phyloP scores from a whole-genome alignment of 2,113 vertebrate species.

The Gymnorhina tibicen region DNA sequence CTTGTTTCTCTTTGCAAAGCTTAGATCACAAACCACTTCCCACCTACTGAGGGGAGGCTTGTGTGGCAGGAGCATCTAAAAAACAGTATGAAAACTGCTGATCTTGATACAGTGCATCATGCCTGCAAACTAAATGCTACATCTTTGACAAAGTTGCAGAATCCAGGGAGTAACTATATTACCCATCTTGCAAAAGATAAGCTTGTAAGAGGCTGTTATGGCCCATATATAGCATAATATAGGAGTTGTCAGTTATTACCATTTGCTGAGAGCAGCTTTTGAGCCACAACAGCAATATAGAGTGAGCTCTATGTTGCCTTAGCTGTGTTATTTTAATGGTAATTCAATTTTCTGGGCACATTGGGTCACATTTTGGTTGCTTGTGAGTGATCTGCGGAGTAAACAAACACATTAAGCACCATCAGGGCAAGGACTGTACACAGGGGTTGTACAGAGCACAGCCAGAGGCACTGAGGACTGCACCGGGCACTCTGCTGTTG shows the following conservation, averaged over 20 bases:
- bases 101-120: background rate
- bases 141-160: background rate
- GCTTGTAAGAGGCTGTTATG: background rate
- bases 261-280: background rate
- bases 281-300: background rate
- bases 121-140: background rate
- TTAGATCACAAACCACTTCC: constrained; percentile 17
- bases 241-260: background rate
- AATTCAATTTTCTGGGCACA: background rate
- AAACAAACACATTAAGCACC: background rate
- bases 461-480: background rate
- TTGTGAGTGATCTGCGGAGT: background rate
- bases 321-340: constrained; percentile 18
- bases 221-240: background rate
- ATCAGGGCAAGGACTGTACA: background rate
- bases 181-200: background rate
- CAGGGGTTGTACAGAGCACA: accelerated
- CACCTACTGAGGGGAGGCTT: background rate
- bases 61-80: background rate
- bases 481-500: background rate
- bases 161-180: background rate
- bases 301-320: background rate
- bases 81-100: background rate
- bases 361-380: background rate
- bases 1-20: constrained; percentile 10